Conservation (phyloP, 2,888 invertebrate genomes). For the Melanotus villosus region DNA sequence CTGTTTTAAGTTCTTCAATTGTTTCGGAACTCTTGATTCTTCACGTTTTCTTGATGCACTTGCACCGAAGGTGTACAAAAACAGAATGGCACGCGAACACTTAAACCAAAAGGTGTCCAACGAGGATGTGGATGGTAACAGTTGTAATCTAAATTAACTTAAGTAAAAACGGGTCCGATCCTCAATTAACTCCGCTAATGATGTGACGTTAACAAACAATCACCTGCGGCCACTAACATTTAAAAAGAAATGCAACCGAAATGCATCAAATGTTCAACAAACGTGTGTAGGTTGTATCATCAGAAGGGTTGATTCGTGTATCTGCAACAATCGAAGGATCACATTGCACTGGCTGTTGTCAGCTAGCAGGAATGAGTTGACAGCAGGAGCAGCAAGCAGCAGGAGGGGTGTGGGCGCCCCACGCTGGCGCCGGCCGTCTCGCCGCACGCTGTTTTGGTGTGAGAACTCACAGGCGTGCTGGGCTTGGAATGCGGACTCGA, state of each 20-base stretch:
- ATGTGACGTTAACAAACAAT: background rate
- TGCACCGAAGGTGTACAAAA: too few relatives aligned
- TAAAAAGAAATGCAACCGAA: background rate
- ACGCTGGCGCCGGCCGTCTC: constrained; percentile 70
- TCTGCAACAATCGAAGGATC: constrained; percentile 40
- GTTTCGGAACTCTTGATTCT: too few relatives aligned
- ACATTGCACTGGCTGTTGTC: constrained; percentile 46
- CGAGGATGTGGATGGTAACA: too few relatives aligned
- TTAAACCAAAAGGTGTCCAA: too few relatives aligned
- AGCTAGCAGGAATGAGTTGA: constrained; percentile 44
- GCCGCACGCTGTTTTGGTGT: constrained; percentile 69
- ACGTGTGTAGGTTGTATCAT: background rate
- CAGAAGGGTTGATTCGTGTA: constrained; percentile 10
- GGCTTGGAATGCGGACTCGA: constrained; percentile 67
- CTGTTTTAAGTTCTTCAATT: too few relatives aligned
- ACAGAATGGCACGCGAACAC: background rate
- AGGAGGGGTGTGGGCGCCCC: constrained; percentile 71
- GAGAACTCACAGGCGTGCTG: constrained; percentile 72
- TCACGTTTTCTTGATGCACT: too few relatives aligned
- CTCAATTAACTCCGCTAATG: background rate
- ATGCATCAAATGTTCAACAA: background rate
- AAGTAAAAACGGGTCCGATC: background rate
- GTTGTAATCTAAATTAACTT: constrained; percentile 1
- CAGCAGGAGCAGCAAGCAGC: constrained; percentile 66
- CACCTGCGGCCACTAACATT: background rate